Base-by-base conservation (phyloP, 1,140 invertebrate genomes). In the Macrobrachium rosenbergii region DNA sequence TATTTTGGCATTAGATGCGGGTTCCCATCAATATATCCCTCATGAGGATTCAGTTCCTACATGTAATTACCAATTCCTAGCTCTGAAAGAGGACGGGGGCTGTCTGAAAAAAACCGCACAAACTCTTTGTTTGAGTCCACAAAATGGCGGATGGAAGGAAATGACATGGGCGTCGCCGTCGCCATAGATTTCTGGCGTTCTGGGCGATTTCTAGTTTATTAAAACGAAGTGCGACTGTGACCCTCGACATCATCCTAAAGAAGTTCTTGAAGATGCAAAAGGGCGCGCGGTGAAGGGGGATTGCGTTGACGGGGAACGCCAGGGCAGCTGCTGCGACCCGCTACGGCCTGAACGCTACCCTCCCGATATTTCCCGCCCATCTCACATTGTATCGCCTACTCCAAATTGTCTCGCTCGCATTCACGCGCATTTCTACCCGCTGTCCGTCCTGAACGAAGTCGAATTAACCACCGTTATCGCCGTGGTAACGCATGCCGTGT, bases 91-190 rank as follows among this genome's bases (percentile, higher is more conserved):
- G 59, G 78, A 37, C 37, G 52, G 52, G 7, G 52, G 52, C 64
- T 63, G 62, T 58, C 69, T n/a, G 60, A 19, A 67, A 63, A 76
- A 62, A 76, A 87, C 73, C 80, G 75, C 84, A 52, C 67, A n/a
- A 63, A 87, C 77, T 87, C 84, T 87, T 87, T 87, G 84, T 87
- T 87, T 58, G 78, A 82, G 52, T 59, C 63, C 79, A 87, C 84
- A 87, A 87, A 87, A 87, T 87, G 84, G 84, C 84, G 84, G 84
- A 80, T 79, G 79, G 78, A 77, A 87, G 84, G 84, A 87, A 87
- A 73, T 87, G 72, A 87, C 78, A 81, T 81, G 78, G 84, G 84
- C 84, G 84, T 87, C 84, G 75, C 84, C 84, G 80, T 67, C 58
- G 78, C 62, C 64, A 52, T 52, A 52, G 52, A 52, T 76, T 28